Percentiles rank a stretch among this genome's conserved stretches.
These are phyloP conservation scores for Pachliopta kotzebuea DNA, from an alignment of 2,888 invertebrate genomes.

Conservation along the genomic window DNA sequence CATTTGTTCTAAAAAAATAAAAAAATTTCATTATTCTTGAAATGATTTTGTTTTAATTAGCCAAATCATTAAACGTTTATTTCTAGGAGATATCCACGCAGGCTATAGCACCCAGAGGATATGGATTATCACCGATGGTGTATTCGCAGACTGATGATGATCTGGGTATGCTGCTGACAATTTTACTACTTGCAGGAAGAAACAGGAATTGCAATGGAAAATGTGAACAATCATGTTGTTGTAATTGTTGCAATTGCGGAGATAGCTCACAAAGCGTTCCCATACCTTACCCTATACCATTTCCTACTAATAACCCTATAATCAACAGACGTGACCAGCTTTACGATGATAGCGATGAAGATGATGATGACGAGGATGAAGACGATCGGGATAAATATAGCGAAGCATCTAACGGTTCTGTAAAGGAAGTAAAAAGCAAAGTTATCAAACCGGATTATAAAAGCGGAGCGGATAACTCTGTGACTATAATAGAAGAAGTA, in stretches of 20 bases:
- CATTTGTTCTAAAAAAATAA: neutral
- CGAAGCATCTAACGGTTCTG: constrained; percentile 1
- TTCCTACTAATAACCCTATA: constrained; percentile 53
- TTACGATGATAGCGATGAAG: constrained; percentile 30
- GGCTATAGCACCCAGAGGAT: constrained; percentile 29
- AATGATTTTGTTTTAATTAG: neutral
- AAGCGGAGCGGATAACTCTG: neutral
- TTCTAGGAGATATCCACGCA: constrained; percentile 19
- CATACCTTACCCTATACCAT: constrained; percentile 56
- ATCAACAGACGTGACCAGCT: constrained; percentile 35
- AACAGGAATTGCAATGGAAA: constrained; percentile 39
- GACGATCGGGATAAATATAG: constrained; percentile 10
- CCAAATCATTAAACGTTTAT: neutral
- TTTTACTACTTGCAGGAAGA: constrained; percentile 50
- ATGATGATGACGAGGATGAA: constrained; percentile 20
- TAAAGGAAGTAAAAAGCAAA: constrained; percentile 9
- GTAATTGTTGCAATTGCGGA: constrained; percentile 43
- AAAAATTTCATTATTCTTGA: neutral
- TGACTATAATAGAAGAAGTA: constrained; percentile 5
- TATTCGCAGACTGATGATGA: constrained; percentile 47
- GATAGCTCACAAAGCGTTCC: constrained; percentile 44
- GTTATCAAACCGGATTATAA: neutral
- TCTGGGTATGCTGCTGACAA: constrained; percentile 51
- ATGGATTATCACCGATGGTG: constrained; percentile 42
- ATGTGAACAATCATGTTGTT: constrained; percentile 36